Evolutionary conservation across 2,797 vertebrate genomes (phyloP), one percentile per base, ranked within the genome.

Genomic region (Spinus olivaceus): DNA sequence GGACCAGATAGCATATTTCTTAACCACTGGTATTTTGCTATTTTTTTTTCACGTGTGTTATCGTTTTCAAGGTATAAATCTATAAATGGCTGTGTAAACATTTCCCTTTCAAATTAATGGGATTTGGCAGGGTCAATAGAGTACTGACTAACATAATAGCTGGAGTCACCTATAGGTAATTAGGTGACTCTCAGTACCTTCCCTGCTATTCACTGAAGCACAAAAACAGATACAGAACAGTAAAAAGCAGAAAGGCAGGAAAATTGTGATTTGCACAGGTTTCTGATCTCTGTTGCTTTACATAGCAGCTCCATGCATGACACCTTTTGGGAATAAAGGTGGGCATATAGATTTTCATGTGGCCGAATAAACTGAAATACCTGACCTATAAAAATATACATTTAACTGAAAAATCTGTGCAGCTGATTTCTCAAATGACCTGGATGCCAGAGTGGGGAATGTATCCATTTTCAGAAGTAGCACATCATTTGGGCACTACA

Each of bases 161-260:
- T 94, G 91, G 61, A 88, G n/a, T 46, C 50, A 88, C 85, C 82
- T 90, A 23, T 28, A 77, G 56, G 49, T 90, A 92, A 86, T 95
- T 91, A 66, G 32, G 44, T 86, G 69, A 84, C 60, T 76, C 44
- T 73, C 50, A 66, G 70, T 63, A 86, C 79, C 64, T 86, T 94
- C 70, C 51, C 74, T 86, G 44, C 46, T 76, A 4, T 22, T 79
- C 80, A 60, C 30, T 79, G 85, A 42, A 72, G 90, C 88, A 30
- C 14, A 6, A 39, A 74, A 78, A 59, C 65, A 84, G 82, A 28
- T 89, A 60, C 51, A n/a, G 23, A 63, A 49, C 1, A 2, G 60
- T 59, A 85, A 65, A 69, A 83, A 83, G 56, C 25, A 72, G 70
- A 72, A 72, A 79, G 66, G 66, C 50, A 88, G 59, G 64, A 65